Percentiles rank a stretch among this genome's conserved stretches.
phyloP scores from a whole-genome alignment of 92 coral and sea anemone species.

The Porites lobata region DNA sequence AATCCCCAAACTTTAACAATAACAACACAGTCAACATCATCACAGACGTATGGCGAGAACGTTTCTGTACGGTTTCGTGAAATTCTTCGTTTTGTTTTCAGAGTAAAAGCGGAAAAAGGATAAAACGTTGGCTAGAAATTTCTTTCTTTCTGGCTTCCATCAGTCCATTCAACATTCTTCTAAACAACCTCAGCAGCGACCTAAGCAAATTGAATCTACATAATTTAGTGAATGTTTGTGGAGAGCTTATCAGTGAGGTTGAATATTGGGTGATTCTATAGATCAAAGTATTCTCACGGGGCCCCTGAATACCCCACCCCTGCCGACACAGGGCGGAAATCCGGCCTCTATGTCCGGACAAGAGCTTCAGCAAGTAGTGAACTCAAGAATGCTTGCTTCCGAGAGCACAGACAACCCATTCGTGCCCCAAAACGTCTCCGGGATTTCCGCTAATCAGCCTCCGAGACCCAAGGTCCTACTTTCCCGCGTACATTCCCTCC shows the following conservation, averaged over 20 bases:
- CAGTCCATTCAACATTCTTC: constrained; percentile 74
- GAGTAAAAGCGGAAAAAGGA: not conserved
- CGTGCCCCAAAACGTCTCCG: constrained; percentile 28
- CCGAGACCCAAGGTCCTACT: constrained; percentile 42
- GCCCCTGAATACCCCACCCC: constrained; percentile 2
- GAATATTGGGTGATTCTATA: not conserved
- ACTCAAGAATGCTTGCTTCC: constrained; percentile 22
- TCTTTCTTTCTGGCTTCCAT: constrained; percentile 19
- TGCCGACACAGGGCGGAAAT: not conserved
- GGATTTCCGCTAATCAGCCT: not conserved
- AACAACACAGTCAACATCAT: not conserved
- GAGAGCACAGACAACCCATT: constrained; percentile 35
- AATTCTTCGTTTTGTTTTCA: not conserved
- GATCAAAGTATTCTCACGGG: not conserved
- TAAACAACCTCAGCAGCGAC: constrained; percentile 88
- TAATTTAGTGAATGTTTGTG: constrained; percentile 77
- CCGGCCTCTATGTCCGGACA: constrained; percentile 25
- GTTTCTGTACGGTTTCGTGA: too few species aligned
- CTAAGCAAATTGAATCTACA: constrained; percentile 68
- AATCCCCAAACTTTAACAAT: not conserved
- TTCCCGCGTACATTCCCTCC: constrained; percentile 47
- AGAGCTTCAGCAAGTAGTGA: constrained; percentile 50
- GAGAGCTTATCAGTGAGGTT: constrained; percentile 58
- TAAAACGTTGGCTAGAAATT: not conserved
- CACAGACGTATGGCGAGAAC: not conserved